phyloP scores from a whole-genome alignment of 2,888 invertebrate species.

The Hypolimnas misippus region DNA sequence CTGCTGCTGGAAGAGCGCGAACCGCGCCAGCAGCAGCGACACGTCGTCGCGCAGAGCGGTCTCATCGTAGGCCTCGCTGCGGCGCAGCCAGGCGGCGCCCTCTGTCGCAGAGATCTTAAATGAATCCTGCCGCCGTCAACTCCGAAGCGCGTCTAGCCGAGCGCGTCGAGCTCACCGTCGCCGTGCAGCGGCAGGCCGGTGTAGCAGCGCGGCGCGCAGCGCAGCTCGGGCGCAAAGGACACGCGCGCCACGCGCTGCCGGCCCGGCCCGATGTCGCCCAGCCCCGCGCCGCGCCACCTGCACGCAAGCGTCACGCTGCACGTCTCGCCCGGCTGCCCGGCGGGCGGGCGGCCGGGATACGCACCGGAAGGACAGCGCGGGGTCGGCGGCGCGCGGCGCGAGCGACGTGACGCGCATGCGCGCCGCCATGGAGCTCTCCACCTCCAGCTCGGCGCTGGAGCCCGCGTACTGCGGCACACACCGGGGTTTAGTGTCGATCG shows the following conservation, averaged over 20 bases:
- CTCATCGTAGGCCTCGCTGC: conserved; percentile 34
- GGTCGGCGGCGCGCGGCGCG: conserved; percentile 81
- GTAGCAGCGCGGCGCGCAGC: conserved; percentile 90
- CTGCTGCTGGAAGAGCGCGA: conserved; percentile 73
- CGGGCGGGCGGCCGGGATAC: conserved; percentile 49
- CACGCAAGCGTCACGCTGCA: too few relatives aligned
- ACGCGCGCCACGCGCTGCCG: conserved; percentile 79
- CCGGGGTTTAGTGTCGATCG: too few relatives aligned
- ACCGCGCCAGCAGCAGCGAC: conserved; percentile 44
- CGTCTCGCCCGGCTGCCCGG: conserved; percentile 45
- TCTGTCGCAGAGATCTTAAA: conserved; percentile 42
- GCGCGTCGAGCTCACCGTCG: too few relatives aligned
- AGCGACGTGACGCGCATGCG: conserved; percentile 90
- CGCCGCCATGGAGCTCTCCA: conserved; percentile 92
- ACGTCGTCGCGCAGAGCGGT: conserved; percentile 41
- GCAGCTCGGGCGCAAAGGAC: conserved; percentile 88
- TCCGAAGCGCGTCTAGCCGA: too few relatives aligned
- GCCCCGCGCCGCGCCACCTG: conserved; percentile 38
- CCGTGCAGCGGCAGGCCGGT: conserved; percentile 87
- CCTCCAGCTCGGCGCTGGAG: conserved; percentile 87
- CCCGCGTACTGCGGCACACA: conserved; percentile 58
- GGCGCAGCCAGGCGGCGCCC: conserved; percentile 55
- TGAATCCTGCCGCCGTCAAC: too few relatives aligned
- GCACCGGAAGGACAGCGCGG: conserved; percentile 62
- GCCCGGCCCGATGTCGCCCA: conserved; percentile 49